Conservation (phyloP, 2,888 invertebrate species). For the Diogma glabrata region DNA sequence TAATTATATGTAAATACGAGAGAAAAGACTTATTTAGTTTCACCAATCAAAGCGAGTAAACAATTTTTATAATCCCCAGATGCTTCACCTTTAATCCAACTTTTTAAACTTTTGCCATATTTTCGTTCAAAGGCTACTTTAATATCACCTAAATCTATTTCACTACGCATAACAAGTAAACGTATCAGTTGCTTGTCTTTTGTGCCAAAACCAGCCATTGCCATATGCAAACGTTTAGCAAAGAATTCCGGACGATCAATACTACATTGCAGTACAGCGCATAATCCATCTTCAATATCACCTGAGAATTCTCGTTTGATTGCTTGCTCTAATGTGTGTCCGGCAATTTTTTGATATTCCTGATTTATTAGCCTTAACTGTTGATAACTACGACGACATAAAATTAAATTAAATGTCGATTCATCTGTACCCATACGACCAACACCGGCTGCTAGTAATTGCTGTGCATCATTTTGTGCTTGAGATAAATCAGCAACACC, state of each 20-base stretch:
- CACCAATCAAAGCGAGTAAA: slow-evolving; percentile 56
- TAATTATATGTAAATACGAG: no score
- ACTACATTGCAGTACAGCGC: slow-evolving; percentile 71
- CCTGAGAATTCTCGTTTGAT: slow-evolving; percentile 78
- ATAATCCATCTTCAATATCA: slow-evolving; percentile 60
- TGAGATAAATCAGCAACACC: slow-evolving; percentile 54
- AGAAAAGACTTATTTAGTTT: no score
- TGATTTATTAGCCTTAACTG: slow-evolving; percentile 48
- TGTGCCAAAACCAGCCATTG: slow-evolving; percentile 85
- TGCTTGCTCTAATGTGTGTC: slow-evolving; percentile 66
- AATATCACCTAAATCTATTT: slow-evolving; percentile 78
- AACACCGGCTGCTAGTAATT: slow-evolving; percentile 63
- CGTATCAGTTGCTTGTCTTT: slow-evolving; percentile 78
- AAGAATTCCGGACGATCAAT: slow-evolving; percentile 72
- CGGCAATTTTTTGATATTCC: slow-evolving; percentile 47
- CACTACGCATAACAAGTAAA: slow-evolving; percentile 67
- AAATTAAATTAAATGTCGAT: slow-evolving; percentile 70
- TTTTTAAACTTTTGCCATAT: slow-evolving; percentile 65
- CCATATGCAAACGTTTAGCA: slow-evolving; percentile 73
- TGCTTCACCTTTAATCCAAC: slow-evolving; percentile 72
- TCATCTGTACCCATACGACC: slow-evolving; percentile 67
- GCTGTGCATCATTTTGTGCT: slow-evolving; percentile 73
- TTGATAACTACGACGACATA: slow-evolving; percentile 64
- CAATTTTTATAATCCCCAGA: slow-evolving; percentile 82
- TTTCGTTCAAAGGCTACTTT: slow-evolving; percentile 62